Evolutionary conservation across 2,888 invertebrate genomes (phyloP).

Genomic region (Hipparchia sbordonii): DNA sequence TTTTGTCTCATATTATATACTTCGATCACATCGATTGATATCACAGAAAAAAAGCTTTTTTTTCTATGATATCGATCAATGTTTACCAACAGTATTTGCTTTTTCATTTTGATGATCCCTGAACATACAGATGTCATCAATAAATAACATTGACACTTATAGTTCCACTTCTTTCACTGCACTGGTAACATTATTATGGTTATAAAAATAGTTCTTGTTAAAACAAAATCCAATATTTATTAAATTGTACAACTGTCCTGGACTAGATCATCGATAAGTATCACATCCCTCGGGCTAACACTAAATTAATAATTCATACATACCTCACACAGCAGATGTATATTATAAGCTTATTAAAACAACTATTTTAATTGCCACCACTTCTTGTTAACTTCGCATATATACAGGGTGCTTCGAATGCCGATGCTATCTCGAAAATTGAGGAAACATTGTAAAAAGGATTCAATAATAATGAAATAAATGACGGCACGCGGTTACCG

Average conservation of each 20-base stretch:
- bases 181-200: neutral
- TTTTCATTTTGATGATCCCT: too few relatives aligned
- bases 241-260: constrained; percentile 19
- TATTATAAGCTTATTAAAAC: constrained; percentile 33
- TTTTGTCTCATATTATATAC: too few relatives aligned
- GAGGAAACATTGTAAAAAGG: constrained; percentile 16
- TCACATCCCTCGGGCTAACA: constrained; percentile 37
- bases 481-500: neutral
- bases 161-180: neutral
- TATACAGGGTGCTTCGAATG: constrained; percentile 17
- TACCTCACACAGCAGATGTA: constrained; percentile 37
- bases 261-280: constrained; percentile 35
- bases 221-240: constrained; percentile 5
- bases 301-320: constrained; percentile 38
- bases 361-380: constrained; percentile 34
- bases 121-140: neutral
- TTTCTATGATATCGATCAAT: too few relatives aligned
- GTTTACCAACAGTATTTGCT: too few relatives aligned
- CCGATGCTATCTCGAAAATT: constrained; percentile 14
- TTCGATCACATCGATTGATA: too few relatives aligned
- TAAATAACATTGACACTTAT: neutral
- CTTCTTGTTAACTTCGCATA: constrained; percentile 25
- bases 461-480: constrained; percentile 13
- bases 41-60: too few relatives aligned
- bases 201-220: neutral